These are phyloP conservation scores for Ochotona curzoniae DNA, from an alignment of 2,113 vertebrate genomes.

Conservation along the genomic window DNA sequence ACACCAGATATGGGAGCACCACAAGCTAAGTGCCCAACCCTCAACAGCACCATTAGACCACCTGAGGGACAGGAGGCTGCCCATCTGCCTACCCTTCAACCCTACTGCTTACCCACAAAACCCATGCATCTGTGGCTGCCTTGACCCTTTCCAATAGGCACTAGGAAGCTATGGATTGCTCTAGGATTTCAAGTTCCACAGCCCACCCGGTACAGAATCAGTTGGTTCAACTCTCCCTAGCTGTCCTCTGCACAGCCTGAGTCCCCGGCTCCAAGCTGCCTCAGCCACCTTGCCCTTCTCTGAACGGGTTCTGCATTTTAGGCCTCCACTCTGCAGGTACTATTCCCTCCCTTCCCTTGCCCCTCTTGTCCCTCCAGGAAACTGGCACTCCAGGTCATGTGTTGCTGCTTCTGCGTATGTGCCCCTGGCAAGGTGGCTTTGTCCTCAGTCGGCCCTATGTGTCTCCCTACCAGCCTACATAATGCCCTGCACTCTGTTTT, in stretches of 20 bases:
- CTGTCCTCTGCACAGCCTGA: too few species aligned
- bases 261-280: background rate
- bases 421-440: background rate
- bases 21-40: background rate
- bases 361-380: background rate
- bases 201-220: background rate
- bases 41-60: rapidly evolving
- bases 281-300: background rate
- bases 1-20: background rate
- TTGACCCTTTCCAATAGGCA: background rate
- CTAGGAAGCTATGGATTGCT: background rate
- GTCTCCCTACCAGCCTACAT: background rate
- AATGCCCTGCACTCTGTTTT: background rate
- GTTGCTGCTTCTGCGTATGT: too few species aligned
- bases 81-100: rapidly evolving
- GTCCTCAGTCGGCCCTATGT: background rate
- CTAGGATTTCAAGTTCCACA: background rate
- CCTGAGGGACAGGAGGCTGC: background rate
- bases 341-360: background rate
- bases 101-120: too few species aligned
- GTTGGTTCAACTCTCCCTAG: background rate
- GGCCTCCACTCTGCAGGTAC: background rate
- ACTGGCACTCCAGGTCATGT: too few species aligned
- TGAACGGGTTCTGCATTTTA: background rate
- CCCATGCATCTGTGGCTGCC: rapidly evolving